Percentiles rank a stretch among this genome's conserved stretches.
Evolutionary conservation across 1,140 invertebrate genomes (phyloP).

Genomic region (Monochamus saltuarius): DNA sequence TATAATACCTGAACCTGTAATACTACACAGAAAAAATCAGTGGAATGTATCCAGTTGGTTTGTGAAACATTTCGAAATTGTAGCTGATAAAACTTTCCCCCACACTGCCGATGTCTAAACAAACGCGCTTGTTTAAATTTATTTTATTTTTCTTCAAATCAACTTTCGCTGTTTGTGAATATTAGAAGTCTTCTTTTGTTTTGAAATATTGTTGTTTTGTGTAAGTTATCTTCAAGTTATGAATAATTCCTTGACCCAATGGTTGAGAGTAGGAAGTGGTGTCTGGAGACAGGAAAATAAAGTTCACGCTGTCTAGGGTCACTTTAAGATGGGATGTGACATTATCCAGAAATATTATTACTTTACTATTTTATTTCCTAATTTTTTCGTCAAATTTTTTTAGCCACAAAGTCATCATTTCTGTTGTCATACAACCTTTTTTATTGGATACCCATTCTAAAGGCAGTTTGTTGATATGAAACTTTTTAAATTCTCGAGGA

Average conservation of each 20-base stretch:
- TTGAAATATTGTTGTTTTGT: too few relatives aligned
- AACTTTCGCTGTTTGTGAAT: too few relatives aligned
- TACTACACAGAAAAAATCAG: too few relatives aligned
- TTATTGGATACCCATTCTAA: background rate
- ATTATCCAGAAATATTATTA: background rate
- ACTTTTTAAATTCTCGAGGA: background rate
- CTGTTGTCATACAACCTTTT: background rate
- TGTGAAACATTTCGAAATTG: too few relatives aligned
- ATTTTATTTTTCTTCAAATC: too few relatives aligned
- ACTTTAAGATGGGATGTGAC: background rate
- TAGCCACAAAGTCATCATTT: background rate
- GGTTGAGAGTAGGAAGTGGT: background rate
- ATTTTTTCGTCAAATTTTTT: background rate
- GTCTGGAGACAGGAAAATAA: background rate
- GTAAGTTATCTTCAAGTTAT: too few relatives aligned
- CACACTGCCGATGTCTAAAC: too few relatives aligned
- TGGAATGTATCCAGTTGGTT: too few relatives aligned
- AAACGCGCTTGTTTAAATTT: too few relatives aligned
- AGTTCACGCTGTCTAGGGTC: background rate
- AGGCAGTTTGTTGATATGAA: background rate
- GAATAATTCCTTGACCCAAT: too few relatives aligned
- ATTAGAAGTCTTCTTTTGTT: too few relatives aligned
- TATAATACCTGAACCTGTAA: conserved; percentile 10
- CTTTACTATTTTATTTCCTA: background rate
- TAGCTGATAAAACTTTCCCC: too few relatives aligned